These are phyloP conservation scores for Leucoptera coffeella DNA, from an alignment of 2,888 invertebrate genomes.

Conservation along the genomic window DNA sequence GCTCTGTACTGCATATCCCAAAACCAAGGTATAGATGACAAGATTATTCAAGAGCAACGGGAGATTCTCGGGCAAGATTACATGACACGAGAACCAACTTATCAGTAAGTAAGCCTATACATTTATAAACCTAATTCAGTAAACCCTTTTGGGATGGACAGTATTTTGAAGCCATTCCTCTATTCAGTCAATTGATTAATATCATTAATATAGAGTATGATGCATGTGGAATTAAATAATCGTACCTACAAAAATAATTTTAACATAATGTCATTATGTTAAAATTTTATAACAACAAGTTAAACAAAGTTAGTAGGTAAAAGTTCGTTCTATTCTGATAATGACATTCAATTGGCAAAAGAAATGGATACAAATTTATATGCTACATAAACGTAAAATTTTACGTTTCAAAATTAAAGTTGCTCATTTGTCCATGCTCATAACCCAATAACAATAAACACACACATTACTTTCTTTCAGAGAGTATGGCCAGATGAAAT, in stretches of 20 bases:
- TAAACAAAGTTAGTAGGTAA: too few species aligned
- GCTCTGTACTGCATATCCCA: conserved; percentile 41
- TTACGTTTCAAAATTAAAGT: too few species aligned
- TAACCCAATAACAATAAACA: too few species aligned
- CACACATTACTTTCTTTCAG: conserved; percentile 13
- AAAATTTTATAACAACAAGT: too few species aligned
- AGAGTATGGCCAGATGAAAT: conserved; percentile 45
- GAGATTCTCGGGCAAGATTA: conserved; percentile 29
- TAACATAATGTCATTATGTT: conserved; percentile 4
- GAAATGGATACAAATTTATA: too few species aligned
- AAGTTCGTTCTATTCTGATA: too few species aligned
- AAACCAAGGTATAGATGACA: conserved; percentile 41
- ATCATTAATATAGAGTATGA: background rate
- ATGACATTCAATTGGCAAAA: too few species aligned
- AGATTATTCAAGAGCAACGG: conserved; percentile 38
- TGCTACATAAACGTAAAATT: too few species aligned
- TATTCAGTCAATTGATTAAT: background rate
- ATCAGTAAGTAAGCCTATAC: conserved; percentile 13
- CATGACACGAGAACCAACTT: conserved; percentile 21
- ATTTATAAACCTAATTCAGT: background rate
- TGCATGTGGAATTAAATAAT: conserved; percentile 1
- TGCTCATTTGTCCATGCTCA: too few species aligned
- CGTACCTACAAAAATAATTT: conserved; percentile 6
- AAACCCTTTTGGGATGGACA: background rate
- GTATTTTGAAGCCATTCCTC: background rate